phyloP scores from a whole-genome alignment of 2,797 vertebrate species.

The Schizopygopsis pylzovi region DNA sequence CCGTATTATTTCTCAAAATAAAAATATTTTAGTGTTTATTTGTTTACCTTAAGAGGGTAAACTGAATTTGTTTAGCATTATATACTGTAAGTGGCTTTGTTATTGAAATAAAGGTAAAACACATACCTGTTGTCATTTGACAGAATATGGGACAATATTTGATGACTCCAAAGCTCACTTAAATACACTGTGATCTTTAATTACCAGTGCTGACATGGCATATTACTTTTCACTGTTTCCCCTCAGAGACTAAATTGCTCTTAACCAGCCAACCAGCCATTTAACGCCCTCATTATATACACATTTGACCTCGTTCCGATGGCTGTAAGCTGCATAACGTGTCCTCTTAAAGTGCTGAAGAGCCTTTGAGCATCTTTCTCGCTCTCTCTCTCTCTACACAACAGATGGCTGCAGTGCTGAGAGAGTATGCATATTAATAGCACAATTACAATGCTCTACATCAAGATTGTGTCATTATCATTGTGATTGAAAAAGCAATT shows the following conservation, averaged over 20 bases:
- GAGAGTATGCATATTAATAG: constrained; percentile 80
- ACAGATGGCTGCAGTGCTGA: constrained; percentile 77
- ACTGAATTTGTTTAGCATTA: background rate
- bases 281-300: constrained; percentile 50
- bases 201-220: constrained; percentile 15
- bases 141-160: background rate
- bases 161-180: background rate
- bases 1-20: background rate
- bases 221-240: constrained; percentile 46
- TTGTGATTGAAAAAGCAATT: constrained; percentile 82
- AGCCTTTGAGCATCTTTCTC: constrained; percentile 11
- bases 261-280: constrained; percentile 42
- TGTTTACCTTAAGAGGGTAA: background rate
- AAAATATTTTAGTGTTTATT: background rate
- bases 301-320: constrained; percentile 45
- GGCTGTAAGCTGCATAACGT: constrained; percentile 28
- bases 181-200: constrained; percentile 37
- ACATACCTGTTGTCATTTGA: background rate
- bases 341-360: constrained; percentile 37
- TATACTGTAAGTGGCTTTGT: background rate
- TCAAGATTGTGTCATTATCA: constrained; percentile 80
- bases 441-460: constrained; percentile 78
- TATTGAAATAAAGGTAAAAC: background rate
- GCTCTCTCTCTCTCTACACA: constrained; percentile 54
- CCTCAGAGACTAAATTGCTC: constrained; percentile 36